Evolutionary conservation across 2,113 vertebrate species (phyloP).

Genomic region (Pangasianodon hypophthalmus): DNA sequence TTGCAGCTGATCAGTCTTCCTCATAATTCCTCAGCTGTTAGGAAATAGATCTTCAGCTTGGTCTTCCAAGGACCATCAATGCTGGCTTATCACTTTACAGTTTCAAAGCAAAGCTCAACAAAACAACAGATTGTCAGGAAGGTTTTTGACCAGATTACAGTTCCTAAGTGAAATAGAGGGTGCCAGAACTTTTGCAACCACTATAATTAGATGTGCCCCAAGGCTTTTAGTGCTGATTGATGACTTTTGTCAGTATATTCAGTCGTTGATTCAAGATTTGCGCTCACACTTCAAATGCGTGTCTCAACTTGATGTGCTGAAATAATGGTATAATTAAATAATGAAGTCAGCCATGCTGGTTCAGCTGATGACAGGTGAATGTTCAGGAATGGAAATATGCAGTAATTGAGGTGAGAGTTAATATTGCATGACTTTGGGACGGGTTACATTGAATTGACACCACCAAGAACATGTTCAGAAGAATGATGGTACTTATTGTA

Average conservation of each 20-base stretch:
- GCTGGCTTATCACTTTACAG: neutral
- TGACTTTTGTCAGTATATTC: too few relatives aligned
- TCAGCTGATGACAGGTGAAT: neutral
- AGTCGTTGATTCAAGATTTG: too few relatives aligned
- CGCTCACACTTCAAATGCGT: too few relatives aligned
- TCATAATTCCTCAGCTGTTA: neutral
- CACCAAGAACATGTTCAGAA: neutral
- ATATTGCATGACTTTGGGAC: neutral
- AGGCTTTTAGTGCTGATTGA: too few relatives aligned
- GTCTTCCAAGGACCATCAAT: neutral
- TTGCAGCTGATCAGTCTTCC: neutral
- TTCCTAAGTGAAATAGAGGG: neutral
- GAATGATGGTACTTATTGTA: neutral
- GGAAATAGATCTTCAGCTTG: neutral
- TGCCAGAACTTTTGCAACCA: neutral
- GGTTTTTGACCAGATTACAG: neutral
- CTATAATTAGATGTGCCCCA: neutral
- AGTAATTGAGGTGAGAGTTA: neutral
- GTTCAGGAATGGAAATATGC: neutral
- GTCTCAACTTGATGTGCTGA: neutral
- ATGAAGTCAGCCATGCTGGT: neutral
- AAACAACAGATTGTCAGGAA: neutral
- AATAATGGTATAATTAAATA: neutral
- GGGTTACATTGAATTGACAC: neutral
- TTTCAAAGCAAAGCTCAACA: neutral